Percentiles rank a stretch among this genome's conserved stretches.
Evolutionary conservation across 2,888 invertebrate genomes (phyloP).

Genomic region (Erannis defoliaria): DNA sequence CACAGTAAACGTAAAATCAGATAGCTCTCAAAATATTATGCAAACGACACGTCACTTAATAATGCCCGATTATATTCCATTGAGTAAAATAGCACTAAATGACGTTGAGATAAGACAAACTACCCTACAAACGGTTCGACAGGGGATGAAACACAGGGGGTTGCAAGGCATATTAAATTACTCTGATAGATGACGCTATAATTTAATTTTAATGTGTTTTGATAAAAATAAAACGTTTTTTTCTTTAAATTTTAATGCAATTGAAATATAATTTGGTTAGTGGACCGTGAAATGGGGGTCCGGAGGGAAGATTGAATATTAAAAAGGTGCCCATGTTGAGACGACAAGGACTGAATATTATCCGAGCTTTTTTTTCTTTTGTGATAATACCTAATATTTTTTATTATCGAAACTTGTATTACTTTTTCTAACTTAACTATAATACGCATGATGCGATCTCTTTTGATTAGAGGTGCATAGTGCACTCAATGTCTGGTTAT

Average conservation of each 20-base stretch:
- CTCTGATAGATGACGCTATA: slow-evolving; percentile 80
- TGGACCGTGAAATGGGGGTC: slow-evolving; percentile 45
- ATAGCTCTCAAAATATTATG: slow-evolving; percentile 34
- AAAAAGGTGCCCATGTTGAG: slow-evolving; percentile 30
- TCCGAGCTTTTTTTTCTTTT: no score
- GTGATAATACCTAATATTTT: no score
- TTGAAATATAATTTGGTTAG: slow-evolving; percentile 57
- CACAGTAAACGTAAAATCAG: slow-evolving; percentile 18
- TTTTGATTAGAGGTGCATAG: no score
- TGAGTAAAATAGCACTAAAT: slow-evolving; percentile 57
- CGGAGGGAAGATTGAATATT: slow-evolving; percentile 40
- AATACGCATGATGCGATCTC: no score
- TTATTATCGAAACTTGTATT: no score
- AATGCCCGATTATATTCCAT: slow-evolving; percentile 31
- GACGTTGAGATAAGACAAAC: slow-evolving; percentile 76
- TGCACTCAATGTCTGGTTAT: no score
- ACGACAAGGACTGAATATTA: slow-evolving; percentile 2
- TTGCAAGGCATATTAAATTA: slow-evolving; percentile 76
- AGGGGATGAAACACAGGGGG: slow-evolving; percentile 47
- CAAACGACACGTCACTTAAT: slow-evolving; percentile 38
- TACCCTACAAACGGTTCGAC: slow-evolving; percentile 71
- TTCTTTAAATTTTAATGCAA: slow-evolving; percentile 55
- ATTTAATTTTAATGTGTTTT: slow-evolving; percentile 84
- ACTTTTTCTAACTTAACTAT: no score
- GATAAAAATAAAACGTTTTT: slow-evolving; percentile 70